Percentiles rank a stretch among this genome's conserved stretches.
Conservation (phyloP, 2,113 vertebrate species). For the Helogale parvula region DNA sequence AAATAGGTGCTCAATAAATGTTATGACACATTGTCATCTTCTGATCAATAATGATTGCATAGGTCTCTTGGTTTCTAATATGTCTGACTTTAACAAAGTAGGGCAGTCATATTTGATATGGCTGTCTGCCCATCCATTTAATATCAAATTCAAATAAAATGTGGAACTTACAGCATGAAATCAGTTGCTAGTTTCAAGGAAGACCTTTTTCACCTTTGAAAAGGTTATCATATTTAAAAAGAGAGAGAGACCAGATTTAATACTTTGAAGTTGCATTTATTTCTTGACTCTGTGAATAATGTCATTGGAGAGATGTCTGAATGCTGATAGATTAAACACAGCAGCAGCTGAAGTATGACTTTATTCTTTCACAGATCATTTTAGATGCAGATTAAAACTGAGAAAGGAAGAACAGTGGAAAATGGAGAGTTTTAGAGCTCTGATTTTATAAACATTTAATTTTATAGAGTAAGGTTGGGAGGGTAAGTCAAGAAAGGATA, state of each 20-base stretch:
- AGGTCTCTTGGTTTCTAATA: not conserved
- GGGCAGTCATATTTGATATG: not conserved
- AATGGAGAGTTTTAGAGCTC: not conserved
- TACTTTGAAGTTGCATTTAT: constrained; percentile 16
- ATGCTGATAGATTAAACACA: constrained; percentile 51
- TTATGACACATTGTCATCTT: not conserved
- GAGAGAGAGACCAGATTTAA: constrained; percentile 23
- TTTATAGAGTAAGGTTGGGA: constrained; percentile 15
- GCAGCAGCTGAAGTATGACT: constrained; percentile 12
- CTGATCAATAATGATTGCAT: not conserved
- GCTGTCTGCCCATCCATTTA: not conserved
- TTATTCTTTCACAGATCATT: constrained; percentile 52
- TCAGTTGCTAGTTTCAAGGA: constrained; percentile 55
- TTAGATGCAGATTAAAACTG: constrained; percentile 53
- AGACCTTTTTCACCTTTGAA: constrained; percentile 52
- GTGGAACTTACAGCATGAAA: constrained; percentile 53
- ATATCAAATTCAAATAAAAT: constrained; percentile 52
- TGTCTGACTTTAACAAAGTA: constrained; percentile 6
- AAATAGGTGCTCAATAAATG: not conserved
- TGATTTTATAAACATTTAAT: constrained; percentile 1
- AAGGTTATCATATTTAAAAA: constrained; percentile 65
- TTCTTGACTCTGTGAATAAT: constrained; percentile 45
- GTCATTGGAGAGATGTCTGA: constrained; percentile 25
- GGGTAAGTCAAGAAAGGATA: not conserved
- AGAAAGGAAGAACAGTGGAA: not conserved